phyloP scores from a whole-genome alignment of 2,888 invertebrate species.

The Calliopum simillimum region DNA sequence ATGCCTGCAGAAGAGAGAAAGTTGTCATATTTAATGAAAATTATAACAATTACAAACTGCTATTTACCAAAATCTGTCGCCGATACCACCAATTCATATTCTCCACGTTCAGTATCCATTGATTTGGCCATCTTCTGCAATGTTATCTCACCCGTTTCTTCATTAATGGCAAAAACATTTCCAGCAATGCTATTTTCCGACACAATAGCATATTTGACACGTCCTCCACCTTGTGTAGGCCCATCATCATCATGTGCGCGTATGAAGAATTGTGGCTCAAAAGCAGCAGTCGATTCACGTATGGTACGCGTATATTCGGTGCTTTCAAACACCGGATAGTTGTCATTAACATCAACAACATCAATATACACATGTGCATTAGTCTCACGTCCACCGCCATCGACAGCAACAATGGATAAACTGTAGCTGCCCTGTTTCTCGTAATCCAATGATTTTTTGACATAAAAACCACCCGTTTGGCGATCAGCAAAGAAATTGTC shows the following conservation, averaged over 20 bases:
- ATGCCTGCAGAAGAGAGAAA: slow-evolving; percentile 64
- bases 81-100: slow-evolving; percentile 76
- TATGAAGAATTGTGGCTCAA: slow-evolving; percentile 84
- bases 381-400: slow-evolving; percentile 81
- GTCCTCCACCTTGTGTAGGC: slow-evolving; percentile 77
- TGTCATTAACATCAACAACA: slow-evolving; percentile 82
- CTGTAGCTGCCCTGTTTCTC: slow-evolving; percentile 85
- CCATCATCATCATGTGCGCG: slow-evolving; percentile 84
- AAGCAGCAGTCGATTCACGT: slow-evolving; percentile 79
- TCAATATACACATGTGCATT: slow-evolving; percentile 79
- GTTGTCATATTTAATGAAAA: too few species aligned
- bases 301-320: slow-evolving; percentile 80
- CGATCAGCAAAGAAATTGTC: slow-evolving; percentile 80
- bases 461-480: slow-evolving; percentile 75
- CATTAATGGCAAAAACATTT: slow-evolving; percentile 75
- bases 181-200: slow-evolving; percentile 78
- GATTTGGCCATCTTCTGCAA: slow-evolving; percentile 75
- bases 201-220: slow-evolving; percentile 74
- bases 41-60: slow-evolving; percentile 3
- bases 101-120: slow-evolving; percentile 80
- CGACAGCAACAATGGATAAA: slow-evolving; percentile 82
- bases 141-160: slow-evolving; percentile 77
- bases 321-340: slow-evolving; percentile 78
- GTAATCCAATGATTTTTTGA: slow-evolving; percentile 77
- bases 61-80: slow-evolving; percentile 77